Evolutionary conservation across 2,797 vertebrate species (phyloP), one percentile per base, ranked within the genome.

Genomic region (Selene dorsalis): DNA sequence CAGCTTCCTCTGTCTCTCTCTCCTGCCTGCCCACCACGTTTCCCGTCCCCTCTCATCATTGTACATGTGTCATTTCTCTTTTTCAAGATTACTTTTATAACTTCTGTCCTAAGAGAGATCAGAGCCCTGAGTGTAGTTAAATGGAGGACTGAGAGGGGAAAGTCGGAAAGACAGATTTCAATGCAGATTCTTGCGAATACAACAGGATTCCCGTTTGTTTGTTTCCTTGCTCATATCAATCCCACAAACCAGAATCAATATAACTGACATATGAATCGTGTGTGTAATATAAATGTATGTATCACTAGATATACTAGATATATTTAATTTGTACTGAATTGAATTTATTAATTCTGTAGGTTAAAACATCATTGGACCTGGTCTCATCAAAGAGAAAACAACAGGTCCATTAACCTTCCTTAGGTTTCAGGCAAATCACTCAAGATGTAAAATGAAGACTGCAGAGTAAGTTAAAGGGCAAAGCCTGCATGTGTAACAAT

Each of bases 1-100:
- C 87, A 84, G 83, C 76, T 92, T 83, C 82, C 69, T 80, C 73
- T 72, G 69, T 79, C 59, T 67, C 68, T 24, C 71, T 32, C 56
- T 61, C 53, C 67, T 80, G 32, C 69, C 81, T 64, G 59, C 65
- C 79, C 58, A 39, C 69, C 72, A 73, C 63, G 53, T 82, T 69
- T 70, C 18, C 65, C 20, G 6, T 69, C 52, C 43, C 56, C 47
- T 52, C 59, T 75, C 73, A 77, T 73, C 17, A 9, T 13, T 69
- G 65, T 75, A 79, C 75, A 78, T 64, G 71, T 84, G 69, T 84
- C 76, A 81, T 52, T 80, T 88, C 64, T 79, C 43, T 41, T 69
- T 69, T 73, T 77, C 16, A 24, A 78, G 68, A 86, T 77, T 79
- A 67, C 72, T 57, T 85, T 70, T n/a, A 52, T 59, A 72, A 61